phyloP scores from a whole-genome alignment of 2,797 vertebrate genomes.

The Fratercula arctica region DNA sequence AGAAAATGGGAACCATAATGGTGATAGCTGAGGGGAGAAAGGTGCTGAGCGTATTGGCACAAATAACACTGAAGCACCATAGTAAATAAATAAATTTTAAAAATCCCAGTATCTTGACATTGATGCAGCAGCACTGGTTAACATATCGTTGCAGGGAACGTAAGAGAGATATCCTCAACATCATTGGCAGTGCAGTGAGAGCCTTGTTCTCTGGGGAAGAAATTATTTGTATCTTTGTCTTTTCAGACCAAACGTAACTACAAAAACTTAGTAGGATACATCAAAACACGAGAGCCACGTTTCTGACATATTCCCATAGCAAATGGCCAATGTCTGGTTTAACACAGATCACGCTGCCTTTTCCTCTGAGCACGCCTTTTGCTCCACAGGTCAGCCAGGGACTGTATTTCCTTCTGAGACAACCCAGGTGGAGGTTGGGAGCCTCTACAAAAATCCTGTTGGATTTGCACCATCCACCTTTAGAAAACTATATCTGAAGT shows the following conservation, averaged over 20 bases:
- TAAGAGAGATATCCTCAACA: background rate
- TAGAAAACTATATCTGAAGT: background rate
- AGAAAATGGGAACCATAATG: background rate
- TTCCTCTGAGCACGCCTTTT: background rate
- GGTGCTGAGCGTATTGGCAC: background rate
- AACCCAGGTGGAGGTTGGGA: background rate
- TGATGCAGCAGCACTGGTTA: background rate
- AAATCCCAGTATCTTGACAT: background rate
- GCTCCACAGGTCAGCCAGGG: background rate
- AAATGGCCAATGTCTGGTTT: background rate
- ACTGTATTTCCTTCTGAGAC: background rate
- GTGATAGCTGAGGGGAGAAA: background rate
- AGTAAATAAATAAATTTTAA: background rate
- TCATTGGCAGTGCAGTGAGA: background rate
- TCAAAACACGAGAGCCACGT: background rate
- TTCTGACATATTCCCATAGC: background rate
- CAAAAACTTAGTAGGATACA: background rate
- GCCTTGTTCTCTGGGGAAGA: background rate
- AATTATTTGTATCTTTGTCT: background rate
- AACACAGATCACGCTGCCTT: background rate
- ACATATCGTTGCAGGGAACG: background rate
- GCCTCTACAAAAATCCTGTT: background rate
- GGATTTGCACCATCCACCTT: fast-evolving
- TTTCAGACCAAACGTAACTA: background rate
- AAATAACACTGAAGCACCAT: background rate